Evolutionary conservation across 2,113 vertebrate species (phyloP), one percentile per base, ranked within the genome.

Genomic region (Pithys albifrons): DNA sequence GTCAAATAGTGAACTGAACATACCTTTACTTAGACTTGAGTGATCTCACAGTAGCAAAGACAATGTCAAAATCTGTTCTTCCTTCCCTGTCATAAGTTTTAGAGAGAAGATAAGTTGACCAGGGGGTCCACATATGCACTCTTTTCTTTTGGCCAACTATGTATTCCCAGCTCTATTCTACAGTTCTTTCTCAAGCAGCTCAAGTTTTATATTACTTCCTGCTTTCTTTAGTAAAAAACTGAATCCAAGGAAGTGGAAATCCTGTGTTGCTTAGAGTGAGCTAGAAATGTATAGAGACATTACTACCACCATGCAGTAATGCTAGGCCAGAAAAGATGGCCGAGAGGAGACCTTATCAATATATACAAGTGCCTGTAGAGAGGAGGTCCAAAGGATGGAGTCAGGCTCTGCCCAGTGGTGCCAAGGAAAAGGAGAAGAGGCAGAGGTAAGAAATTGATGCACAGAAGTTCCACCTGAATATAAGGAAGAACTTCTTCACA

Each of bases 341-440:
- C 54, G 17, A 62, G 64, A 70, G 41, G 8, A n/a, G 14, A 62
- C 20, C 25, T 55, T 24, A 62, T 31, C 20, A 27, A 19, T 14
- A 14, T 45, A 59, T 52, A 5, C 15, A 58, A 51, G 7, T 43
- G 14, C 16, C 54, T 51, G 71, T 37, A 49, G 12, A 12, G 20
- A 70, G 9, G 1, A 4, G 19, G 20, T 27, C 48, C 54, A 48
- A 3, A 35, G 11, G 25, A 27, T 2, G 2, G 67, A 76, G 20
- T 7, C n/a, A 31, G 20, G 24, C 11, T 69, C n/a, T 61, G 12
- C 29, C 48, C 1, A 0, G 29, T 48, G 17, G 13, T 6, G 17
- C 25, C 12, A 23, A 76, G 23, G 6, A 67, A 61, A 1, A 83
- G 29, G 6, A 48, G n/a, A 54, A 35, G 19, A 19, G 11, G 11